Evolutionary conservation across 2,888 invertebrate genomes (phyloP), one percentile per base, ranked within the genome.

Genomic region (Ennomos erosarius): DNA sequence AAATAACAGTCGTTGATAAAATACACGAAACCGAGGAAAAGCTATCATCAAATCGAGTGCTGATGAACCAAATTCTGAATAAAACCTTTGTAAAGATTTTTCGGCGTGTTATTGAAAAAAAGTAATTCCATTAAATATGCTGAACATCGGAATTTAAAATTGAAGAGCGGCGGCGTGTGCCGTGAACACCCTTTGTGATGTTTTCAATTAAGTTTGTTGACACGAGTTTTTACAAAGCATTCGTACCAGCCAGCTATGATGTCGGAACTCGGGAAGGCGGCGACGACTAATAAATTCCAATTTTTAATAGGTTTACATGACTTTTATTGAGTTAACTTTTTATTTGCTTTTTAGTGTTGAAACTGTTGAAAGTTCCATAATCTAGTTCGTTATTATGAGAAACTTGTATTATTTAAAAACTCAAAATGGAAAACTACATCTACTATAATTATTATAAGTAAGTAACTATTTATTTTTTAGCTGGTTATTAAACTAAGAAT

Each of bases 141-240:
- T 52, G 51, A 57, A 42, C 10, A 37, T 47, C 34, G 37, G 16
- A 43, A 47, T 52, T 51, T 42, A 43, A 58, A 56, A 43, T 40
- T 52, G 16, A 16, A 38, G 34, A 42, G 46, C 45, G 26, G 46
- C 45, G 26, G 35, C 56, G 51, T 47, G 47, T 43, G 9, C 40
- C 12, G 12, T 42, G 11, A 36, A 36, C 16, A 36, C 10, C 26
- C n/a, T 51, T 42, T 57, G 46, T 51, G 39, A 47, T 52, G 42
- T 52, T 58, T 58, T 52, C 57, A 48, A 58, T 52, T 58, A 58
- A 34, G 47, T 43, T 52, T 52, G 57, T 52, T 58, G 52, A 52
- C 52, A 52, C 47, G 43, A 52, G n/a, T 48, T 52, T 57, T 52
- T 50, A 34, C 48, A 60, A 36, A 43, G 61, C 55, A 64, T 69